Conservation (phyloP, 2,113 vertebrate species). For the Actenoides lindsayi region DNA sequence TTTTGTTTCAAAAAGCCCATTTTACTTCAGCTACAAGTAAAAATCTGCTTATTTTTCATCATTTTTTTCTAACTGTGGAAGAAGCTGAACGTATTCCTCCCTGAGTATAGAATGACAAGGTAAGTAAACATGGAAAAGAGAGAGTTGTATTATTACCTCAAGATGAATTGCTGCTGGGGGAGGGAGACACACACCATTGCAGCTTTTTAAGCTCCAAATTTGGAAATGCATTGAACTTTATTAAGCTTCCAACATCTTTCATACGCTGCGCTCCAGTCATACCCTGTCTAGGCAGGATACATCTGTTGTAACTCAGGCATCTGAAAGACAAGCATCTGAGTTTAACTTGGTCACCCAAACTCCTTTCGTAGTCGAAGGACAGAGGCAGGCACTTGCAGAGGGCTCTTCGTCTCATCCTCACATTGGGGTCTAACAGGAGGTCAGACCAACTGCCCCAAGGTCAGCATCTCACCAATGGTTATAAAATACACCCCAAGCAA, state of each 20-base stretch:
- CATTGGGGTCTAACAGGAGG: fast-evolving
- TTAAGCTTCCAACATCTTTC: not conserved
- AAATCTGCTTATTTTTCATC: not conserved
- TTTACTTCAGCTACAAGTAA: not conserved
- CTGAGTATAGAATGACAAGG: not conserved
- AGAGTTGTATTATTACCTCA: fast-evolving
- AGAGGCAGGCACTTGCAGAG: not conserved
- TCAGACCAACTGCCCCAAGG: not conserved
- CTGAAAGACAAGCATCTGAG: not conserved
- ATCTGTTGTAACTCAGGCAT: not conserved
- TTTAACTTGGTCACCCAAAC: not conserved
- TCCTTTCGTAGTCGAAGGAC: not conserved
- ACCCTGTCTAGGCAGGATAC: not conserved
- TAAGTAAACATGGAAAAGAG: not conserved
- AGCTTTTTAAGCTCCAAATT: not conserved
- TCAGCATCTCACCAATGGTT: not conserved
- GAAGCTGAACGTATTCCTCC: not conserved
- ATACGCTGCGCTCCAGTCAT: not conserved
- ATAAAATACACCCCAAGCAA: fast-evolving
- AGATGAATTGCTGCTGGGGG: not conserved
- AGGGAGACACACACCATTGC: not conserved
- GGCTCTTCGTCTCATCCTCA: not conserved
- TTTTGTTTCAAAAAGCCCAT: not conserved
- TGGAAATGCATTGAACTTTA: constrained; percentile 5
- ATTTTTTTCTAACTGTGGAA: not conserved